A percentile compares a stretch with the other conserved stretches of the same genome.
Evolutionary conservation across 2,888 invertebrate genomes (phyloP).

Genomic region (Strigamia crassipes): DNA sequence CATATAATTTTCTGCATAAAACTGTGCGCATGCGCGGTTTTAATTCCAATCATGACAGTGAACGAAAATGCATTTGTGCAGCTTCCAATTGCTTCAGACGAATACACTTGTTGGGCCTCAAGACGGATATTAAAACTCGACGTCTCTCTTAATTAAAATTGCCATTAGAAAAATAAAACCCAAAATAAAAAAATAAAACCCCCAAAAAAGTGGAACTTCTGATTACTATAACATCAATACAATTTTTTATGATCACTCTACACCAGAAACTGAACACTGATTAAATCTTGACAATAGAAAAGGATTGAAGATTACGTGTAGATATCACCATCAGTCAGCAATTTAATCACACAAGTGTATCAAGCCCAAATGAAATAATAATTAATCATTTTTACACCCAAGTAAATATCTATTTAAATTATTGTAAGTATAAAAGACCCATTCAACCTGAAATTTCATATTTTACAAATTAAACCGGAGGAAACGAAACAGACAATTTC

Average conservation of each 20-base stretch:
- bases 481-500: neutral
- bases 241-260: neutral
- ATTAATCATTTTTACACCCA: neutral
- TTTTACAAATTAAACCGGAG: neutral
- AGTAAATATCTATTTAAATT: neutral
- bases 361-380: neutral
- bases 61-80: neutral
- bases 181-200: neutral
- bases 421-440: neutral
- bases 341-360: neutral
- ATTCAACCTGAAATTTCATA: neutral
- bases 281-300: neutral
- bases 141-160: neutral
- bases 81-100: neutral
- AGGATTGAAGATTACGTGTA: neutral
- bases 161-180: neutral
- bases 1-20: neutral
- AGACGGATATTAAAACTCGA: neutral
- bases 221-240: neutral
- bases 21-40: neutral
- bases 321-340: neutral
- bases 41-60: neutral
- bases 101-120: conserved; percentile 2
- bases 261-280: neutral
- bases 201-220: neutral